Base-by-base conservation (phyloP, 2,797 vertebrate species). In the Urophycis tenuis region DNA sequence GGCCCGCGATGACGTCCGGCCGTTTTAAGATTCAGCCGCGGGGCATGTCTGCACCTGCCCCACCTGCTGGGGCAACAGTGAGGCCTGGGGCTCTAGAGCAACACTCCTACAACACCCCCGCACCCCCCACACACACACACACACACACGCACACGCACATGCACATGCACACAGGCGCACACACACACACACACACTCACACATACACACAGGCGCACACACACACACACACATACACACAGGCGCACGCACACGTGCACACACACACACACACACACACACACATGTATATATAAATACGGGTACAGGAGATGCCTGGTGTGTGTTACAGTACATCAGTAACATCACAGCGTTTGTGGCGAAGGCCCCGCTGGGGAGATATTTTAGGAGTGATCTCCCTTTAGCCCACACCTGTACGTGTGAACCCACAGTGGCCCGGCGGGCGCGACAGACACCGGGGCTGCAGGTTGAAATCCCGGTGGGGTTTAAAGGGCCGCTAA, bases 11-110 rank as follows among this genome's bases (percentile, higher is more conserved):
- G 86, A 87, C 82, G 39, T 79, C 64, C 83, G 76, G 45, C 15
- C 45, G 17, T 22, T 49, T 82, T 81, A 89, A 90, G 90, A 91
- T 91, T 84, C n/a, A n/a, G 88, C 87, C 77, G 81, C 82, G 79
- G 89, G 90, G 86, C 89, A 84, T 85, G 87, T 83, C 87, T 88
- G 88, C 89, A 90, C 88, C 90, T 90, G 90, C 88, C 82, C 74
- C 73, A 60, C 35, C 60, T 74, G 80, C 76, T 76, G 22, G 78
- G 78, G 34, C 70, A 79, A 79, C 64, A 81, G 82, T 8, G 71
- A 64, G 25, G 49, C 31, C 33, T 12, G 35, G 4, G 35, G 35
- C 9, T 9, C 4, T 9, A 36, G 4, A 36, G 35, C 35, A 36
- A 36, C 35, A 4, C 14, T 45, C 41, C 19, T 17, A 45, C 29